These are phyloP conservation scores for Upupa epops DNA, from an alignment of 2,113 vertebrate genomes.

Conservation along the genomic window DNA sequence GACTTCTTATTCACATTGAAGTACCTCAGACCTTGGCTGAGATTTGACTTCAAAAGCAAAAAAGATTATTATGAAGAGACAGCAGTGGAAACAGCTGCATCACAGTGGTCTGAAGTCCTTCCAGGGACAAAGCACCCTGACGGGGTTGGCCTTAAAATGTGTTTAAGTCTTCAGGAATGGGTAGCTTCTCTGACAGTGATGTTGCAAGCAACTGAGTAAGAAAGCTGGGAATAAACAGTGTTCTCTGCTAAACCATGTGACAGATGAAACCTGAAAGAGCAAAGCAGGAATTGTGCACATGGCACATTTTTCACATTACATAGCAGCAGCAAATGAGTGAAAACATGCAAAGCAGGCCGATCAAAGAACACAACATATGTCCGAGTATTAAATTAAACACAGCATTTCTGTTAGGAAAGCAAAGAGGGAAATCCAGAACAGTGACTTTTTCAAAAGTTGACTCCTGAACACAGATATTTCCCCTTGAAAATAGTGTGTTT, in stretches of 20 bases:
- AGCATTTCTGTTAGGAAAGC: neutral
- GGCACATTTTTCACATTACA: neutral
- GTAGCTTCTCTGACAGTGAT: neutral
- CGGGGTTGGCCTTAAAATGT: neutral
- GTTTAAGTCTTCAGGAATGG: neutral
- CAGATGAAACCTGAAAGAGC: neutral
- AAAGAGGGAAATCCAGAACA: neutral
- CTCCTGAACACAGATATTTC: neutral
- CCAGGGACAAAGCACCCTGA: neutral
- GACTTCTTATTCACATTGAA: neutral
- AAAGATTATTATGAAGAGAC: neutral
- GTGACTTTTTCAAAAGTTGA: neutral
- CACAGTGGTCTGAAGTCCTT: neutral
- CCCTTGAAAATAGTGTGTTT: neutral
- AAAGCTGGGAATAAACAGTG: neutral
- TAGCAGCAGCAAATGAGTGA: neutral
- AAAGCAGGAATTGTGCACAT: neutral
- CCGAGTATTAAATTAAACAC: neutral
- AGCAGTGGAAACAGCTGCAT: neutral
- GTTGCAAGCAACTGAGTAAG: neutral
- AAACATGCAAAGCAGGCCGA: neutral
- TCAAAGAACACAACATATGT: neutral
- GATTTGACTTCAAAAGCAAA: neutral
- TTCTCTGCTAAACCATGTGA: neutral
- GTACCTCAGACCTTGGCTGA: neutral